Evolutionary conservation across 2,888 invertebrate species (phyloP).

Genomic region (Athripsodes cinereus): DNA sequence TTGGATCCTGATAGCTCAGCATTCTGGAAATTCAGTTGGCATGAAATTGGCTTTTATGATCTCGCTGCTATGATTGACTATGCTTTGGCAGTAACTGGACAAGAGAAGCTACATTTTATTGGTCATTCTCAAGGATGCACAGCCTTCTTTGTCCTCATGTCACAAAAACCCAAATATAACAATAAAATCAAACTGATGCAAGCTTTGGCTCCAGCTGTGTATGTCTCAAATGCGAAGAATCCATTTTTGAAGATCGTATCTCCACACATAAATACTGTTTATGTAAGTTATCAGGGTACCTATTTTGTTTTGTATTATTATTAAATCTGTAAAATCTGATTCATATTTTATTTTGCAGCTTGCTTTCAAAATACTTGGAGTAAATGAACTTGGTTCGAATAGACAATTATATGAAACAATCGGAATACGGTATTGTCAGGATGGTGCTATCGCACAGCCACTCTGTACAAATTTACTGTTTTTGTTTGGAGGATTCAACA

Average conservation of each 20-base stretch:
- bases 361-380: not conserved
- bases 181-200: constrained; percentile 49
- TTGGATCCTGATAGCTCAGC: constrained; percentile 31
- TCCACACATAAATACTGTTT: constrained; percentile 42
- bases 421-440: too few relatives aligned
- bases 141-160: constrained; percentile 51
- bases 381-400: too few relatives aligned
- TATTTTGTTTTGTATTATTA: too few relatives aligned
- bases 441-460: not conserved
- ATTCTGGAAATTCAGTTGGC: constrained; percentile 58
- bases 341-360: not conserved
- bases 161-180: constrained; percentile 50
- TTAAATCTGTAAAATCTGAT: too few relatives aligned
- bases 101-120: constrained; percentile 61
- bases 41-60: constrained; percentile 74
- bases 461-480: constrained; percentile 47
- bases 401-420: too few relatives aligned
- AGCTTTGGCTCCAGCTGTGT: constrained; percentile 55
- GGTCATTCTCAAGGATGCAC: constrained; percentile 74
- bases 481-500: constrained; percentile 42
- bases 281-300: constrained; percentile 36
- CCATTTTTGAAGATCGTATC: constrained; percentile 46
- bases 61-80: constrained; percentile 77
- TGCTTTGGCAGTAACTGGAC: constrained; percentile 52
- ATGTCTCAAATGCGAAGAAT: constrained; percentile 43